These are phyloP conservation scores for Andrena minutula DNA, from an alignment of 2,888 invertebrate species.

Conservation along the genomic window DNA sequence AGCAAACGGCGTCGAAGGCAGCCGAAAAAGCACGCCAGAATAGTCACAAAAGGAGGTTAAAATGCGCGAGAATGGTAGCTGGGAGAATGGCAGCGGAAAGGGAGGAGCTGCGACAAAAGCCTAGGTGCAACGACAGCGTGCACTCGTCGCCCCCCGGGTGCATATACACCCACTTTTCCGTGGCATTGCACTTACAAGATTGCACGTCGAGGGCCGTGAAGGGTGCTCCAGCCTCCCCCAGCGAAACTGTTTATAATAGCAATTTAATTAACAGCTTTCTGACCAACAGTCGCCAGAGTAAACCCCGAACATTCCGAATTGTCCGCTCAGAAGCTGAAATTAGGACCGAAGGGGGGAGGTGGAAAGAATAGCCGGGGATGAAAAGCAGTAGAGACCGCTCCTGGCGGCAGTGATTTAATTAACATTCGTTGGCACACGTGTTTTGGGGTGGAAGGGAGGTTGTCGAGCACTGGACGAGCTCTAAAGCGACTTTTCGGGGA, in stretches of 20 bases:
- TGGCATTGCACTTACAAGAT: conserved; percentile 50
- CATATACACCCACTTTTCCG: conserved; percentile 50
- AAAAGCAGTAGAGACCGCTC: conserved; percentile 32
- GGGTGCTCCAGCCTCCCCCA: conserved; percentile 1
- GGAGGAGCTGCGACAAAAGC: conserved; percentile 34
- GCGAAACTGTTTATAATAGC: conserved; percentile 51
- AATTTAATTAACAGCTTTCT: conserved; percentile 64
- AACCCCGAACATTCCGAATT: neutral
- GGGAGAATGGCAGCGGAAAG: conserved; percentile 2
- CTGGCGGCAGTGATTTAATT: conserved; percentile 74
- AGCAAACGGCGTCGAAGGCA: neutral
- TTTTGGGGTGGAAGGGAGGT: conserved; percentile 21
- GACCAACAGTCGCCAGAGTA: conserved; percentile 8
- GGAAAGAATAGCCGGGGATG: conserved; percentile 2
- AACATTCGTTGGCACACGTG: conserved; percentile 68
- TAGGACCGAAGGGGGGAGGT: neutral
- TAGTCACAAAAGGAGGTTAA: conserved; percentile 19
- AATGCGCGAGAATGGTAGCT: conserved; percentile 6
- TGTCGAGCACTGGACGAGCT: conserved; percentile 31
- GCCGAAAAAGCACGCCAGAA: neutral
- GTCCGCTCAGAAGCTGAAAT: neutral
- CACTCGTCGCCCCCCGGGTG: conserved; percentile 22
- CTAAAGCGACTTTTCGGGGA: conserved; percentile 54
- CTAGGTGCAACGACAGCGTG: conserved; percentile 28
- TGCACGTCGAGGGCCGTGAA: conserved; percentile 31